phyloP scores from a whole-genome alignment of 2,888 invertebrate species.

The Buathra laborator region DNA sequence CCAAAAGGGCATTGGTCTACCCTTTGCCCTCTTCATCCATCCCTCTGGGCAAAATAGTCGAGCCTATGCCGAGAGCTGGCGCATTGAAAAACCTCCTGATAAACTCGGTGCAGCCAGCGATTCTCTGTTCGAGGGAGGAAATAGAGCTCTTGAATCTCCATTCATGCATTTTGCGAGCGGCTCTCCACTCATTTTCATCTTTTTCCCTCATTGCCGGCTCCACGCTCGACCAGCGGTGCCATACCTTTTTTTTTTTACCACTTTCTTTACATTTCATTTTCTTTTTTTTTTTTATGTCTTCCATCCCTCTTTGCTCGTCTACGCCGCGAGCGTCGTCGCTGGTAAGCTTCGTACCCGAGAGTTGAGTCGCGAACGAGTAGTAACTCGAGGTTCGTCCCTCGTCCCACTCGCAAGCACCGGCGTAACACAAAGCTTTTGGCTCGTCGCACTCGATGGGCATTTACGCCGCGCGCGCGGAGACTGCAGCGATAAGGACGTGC shows the following conservation, averaged over 20 bases:
- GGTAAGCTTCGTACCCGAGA: conserved; percentile 19
- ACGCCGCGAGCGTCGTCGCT: conserved; percentile 31
- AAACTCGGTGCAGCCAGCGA: background rate
- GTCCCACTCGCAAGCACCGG: conserved; percentile 17
- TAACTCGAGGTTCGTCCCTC: conserved; percentile 40
- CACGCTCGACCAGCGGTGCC: conserved; percentile 29
- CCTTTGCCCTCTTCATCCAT: conserved; percentile 8
- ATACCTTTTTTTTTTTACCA: conserved; percentile 34
- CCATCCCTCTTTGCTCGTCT: conserved; percentile 22
- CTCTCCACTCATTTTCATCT: conserved; percentile 62
- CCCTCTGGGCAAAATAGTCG: conserved; percentile 66
- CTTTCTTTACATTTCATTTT: conserved; percentile 70
- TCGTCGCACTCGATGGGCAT: conserved; percentile 50
- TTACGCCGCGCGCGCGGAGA: conserved; percentile 34
- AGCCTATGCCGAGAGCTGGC: conserved; percentile 57
- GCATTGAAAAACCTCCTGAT: conserved; percentile 74
- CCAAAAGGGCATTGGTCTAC: conserved; percentile 15
- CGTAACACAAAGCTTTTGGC: conserved; percentile 56
- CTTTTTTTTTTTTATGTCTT: conserved; percentile 45
- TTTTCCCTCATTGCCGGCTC: conserved; percentile 46
- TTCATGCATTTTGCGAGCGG: conserved; percentile 75
- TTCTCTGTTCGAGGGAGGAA: conserved; percentile 5
- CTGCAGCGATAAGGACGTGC: conserved; percentile 17
- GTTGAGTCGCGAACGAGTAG: conserved; percentile 28
- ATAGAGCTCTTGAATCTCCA: conserved; percentile 77